Evolutionary conservation across 2,888 invertebrate genomes (phyloP), one percentile per base, ranked within the genome.

Genomic region (Trichacis sp.): DNA sequence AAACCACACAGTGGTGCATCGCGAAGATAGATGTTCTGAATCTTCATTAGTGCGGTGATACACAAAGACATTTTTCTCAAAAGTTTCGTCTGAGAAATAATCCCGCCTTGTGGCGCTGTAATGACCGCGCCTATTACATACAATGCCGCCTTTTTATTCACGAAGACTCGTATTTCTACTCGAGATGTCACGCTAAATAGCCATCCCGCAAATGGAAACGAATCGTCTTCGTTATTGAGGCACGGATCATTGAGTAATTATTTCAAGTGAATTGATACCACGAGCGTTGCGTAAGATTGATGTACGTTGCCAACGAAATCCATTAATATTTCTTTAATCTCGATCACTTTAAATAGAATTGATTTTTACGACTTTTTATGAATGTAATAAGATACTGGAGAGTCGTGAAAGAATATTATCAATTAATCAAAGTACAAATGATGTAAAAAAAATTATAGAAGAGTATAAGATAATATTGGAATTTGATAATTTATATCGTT

Each of bases 11-110:
- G 2, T 3, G 4, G 49, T 49, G 47, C 59, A 59, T 60, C 60
- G 58, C 51, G 30, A 19, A 56, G 53, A 64, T 56, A 56, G 60
- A 60, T 53, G 59, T 60, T 56, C 56, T 45, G 52, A 60, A 45
- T 60, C 59, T 56, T 64, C 60, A 64, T 64, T 59, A 64, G 55
- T 46, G 42, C 45, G 53, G 58, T 51, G 58, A 15, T 17, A 15
- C 11, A 60, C 51, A 56, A 55, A 56, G 42, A 45, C 45, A 30
- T 57, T 24, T 56, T 48, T 20, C 58, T 54, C 59, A 48, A 54
- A 42, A 40, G 20, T 42, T 33, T 52, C 51, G 45, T 38, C 43
- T 60, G 59, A 47, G 52, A 59, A 64, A 54, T 52, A 19, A n/a
- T 54, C 43, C n/a, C 19, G 43, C 19, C 19, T 18, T n/a, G 19